phyloP scores from a whole-genome alignment of 2,797 vertebrate species.

The Philypnodon macrostomus region DNA sequence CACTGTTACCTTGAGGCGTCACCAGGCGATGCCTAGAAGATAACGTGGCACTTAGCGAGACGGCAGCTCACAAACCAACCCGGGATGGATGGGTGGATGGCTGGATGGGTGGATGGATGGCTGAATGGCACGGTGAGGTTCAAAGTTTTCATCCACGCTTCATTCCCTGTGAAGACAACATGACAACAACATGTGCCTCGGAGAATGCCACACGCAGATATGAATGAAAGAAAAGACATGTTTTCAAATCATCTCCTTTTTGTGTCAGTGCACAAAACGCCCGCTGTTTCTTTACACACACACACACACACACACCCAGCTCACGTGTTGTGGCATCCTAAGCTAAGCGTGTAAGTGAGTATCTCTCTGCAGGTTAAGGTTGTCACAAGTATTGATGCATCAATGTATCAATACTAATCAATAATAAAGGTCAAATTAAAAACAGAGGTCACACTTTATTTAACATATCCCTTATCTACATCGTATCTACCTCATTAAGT shows the following conservation, averaged over 20 bases:
- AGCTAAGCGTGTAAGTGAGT: conserved; percentile 28
- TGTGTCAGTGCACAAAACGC: conserved; percentile 26
- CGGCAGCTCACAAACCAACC: conserved; percentile 18
- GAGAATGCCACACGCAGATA: conserved; percentile 34
- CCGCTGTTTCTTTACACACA: conserved; percentile 10
- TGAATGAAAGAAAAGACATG: conserved; percentile 44
- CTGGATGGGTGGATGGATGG: no score
- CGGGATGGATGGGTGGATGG: no score
- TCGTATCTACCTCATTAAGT: no score
- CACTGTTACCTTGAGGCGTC: conserved; percentile 74
- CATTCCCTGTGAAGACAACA: conserved; percentile 44
- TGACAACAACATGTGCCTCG: conserved; percentile 61
- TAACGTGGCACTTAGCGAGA: conserved; percentile 51
- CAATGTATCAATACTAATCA: no score
- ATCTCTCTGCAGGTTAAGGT: conserved; percentile 29
- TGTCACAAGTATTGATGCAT: no score
- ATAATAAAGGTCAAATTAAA: no score
- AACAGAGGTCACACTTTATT: no score
- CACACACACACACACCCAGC: conserved; percentile 1
- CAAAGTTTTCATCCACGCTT: no score
- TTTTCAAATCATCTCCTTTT: conserved; percentile 47
- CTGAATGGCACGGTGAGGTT: conserved; percentile 56
- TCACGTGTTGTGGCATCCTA: conserved; percentile 28
- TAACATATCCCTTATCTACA: no score
- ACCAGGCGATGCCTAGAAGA: conserved; percentile 52